phyloP scores from a whole-genome alignment of 2,888 invertebrate species.

The Macaria notata region DNA sequence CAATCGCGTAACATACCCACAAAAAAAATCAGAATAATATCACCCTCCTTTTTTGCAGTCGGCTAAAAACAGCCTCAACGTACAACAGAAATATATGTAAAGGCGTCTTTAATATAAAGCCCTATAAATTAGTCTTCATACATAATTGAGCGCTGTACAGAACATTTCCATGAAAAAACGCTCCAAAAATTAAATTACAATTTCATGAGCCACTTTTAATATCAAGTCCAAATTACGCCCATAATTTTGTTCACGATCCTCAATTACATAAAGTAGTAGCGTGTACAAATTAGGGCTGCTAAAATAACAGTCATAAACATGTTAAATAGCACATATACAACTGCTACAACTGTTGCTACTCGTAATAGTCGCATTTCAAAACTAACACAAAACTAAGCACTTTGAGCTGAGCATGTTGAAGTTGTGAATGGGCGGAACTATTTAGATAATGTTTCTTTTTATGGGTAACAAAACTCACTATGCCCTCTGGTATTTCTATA shows the following conservation, averaged over 20 bases:
- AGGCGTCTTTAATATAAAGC: slow-evolving; percentile 26
- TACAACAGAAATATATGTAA: slow-evolving; percentile 2
- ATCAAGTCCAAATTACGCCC: slow-evolving; percentile 34
- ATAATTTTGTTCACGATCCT: slow-evolving; percentile 9
- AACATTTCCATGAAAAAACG: slow-evolving; percentile 28
- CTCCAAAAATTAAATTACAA: slow-evolving; percentile 75
- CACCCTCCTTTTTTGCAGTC: no score
- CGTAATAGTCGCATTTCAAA: slow-evolving; percentile 6
- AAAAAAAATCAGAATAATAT: no score
- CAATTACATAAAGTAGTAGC: slow-evolving; percentile 3
- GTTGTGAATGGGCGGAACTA: slow-evolving; percentile 13
- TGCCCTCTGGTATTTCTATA: no score
- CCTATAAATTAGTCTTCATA: slow-evolving; percentile 26
- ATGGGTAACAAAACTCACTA: not conserved
- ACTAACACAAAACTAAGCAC: slow-evolving; percentile 6
- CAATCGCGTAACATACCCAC: no score
- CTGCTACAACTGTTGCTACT: slow-evolving; percentile 8
- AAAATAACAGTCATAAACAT: not conserved
- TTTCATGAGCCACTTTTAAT: slow-evolving; percentile 74
- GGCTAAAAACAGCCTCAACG: no score
- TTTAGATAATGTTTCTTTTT: slow-evolving; percentile 16
- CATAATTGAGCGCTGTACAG: slow-evolving; percentile 24
- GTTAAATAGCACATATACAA: not conserved
- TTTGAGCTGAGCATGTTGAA: slow-evolving; percentile 8
- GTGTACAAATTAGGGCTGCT: slow-evolving; percentile 1